Base-by-base conservation (phyloP, 2,888 invertebrate genomes). In the Lithophane semibrunnea region DNA sequence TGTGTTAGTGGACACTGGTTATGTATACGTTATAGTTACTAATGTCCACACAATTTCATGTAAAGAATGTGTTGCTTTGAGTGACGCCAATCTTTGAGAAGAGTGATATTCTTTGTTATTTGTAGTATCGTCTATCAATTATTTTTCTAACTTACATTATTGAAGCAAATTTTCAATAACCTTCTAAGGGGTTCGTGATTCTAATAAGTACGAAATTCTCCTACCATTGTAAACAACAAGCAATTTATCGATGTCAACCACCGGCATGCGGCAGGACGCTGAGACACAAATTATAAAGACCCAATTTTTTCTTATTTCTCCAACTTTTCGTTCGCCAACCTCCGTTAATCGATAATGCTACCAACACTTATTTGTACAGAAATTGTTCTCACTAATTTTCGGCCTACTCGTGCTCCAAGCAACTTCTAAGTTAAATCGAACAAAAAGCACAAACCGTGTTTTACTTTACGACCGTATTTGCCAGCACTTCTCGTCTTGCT, bases 381-480 rank as follows among this genome's bases (percentile, higher is more conserved):
- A 56, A 73, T 77, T 63, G 80, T 82, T 83, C 68, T 66, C 74
- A 79, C 73, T 63, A 83, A 86, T 80, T 85, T 87, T 86, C 74
- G 82, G 83, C 83, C 86, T 83, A 88, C 89, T 87, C 86, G 54
- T 79, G 78, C 76, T 85, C 86, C 80, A 88, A 89, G 81, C 85
- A 87, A 89, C 90, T 92, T 89, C 91, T 91, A 88, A 91, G 88
- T 86, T 84, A 91, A 91, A 90, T 88, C 88, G 89, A 90, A 93
- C 92, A 93, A 93, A 93, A 92, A 93, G 92, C 88, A 91, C 91
- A 91, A 91, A 88, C 88, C 90, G 90, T 91, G 91, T 94, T 92
- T 92, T 93, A 92, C 93, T 94, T 93, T 93, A 94, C 92, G 92
- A 90, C 89, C 93, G 93, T 92, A 93, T 93, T 94, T 91, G 92